These are phyloP conservation scores for Brachyhypopomus occidentalis DNA, from an alignment of 2,113 vertebrate species.

Conservation along the genomic window DNA sequence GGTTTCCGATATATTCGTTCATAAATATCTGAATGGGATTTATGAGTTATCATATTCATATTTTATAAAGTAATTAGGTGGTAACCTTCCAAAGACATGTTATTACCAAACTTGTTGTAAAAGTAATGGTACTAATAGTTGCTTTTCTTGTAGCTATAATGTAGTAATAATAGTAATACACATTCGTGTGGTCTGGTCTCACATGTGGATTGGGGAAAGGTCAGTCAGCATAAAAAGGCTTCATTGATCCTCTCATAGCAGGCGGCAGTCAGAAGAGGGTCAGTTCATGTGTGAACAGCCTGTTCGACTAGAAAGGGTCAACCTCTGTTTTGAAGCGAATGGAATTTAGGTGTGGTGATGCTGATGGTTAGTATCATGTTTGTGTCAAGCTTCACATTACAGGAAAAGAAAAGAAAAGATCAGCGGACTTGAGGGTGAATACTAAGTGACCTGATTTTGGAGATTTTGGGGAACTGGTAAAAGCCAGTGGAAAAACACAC, in stretches of 20 bases:
- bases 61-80: too few species aligned
- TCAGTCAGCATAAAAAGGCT: neutral
- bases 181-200: neutral
- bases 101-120: neutral
- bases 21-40: too few species aligned
- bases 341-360: neutral
- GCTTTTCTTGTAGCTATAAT: neutral
- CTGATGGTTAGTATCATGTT: neutral
- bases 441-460: neutral
- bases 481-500: neutral
- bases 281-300: neutral
- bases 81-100: too few species aligned
- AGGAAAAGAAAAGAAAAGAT: constrained; percentile 49
- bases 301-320: neutral
- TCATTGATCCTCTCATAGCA: neutral
- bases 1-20: too few species aligned
- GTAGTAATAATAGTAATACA: neutral
- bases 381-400: constrained; percentile 39
- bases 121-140: neutral
- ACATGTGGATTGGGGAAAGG: neutral
- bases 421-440: neutral
- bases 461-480: neutral
- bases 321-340: neutral
- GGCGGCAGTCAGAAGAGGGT: neutral
- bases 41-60: too few species aligned